These are phyloP conservation scores for Noturus placidus DNA, from an alignment of 2,113 vertebrate species.

Conservation along the genomic window DNA sequence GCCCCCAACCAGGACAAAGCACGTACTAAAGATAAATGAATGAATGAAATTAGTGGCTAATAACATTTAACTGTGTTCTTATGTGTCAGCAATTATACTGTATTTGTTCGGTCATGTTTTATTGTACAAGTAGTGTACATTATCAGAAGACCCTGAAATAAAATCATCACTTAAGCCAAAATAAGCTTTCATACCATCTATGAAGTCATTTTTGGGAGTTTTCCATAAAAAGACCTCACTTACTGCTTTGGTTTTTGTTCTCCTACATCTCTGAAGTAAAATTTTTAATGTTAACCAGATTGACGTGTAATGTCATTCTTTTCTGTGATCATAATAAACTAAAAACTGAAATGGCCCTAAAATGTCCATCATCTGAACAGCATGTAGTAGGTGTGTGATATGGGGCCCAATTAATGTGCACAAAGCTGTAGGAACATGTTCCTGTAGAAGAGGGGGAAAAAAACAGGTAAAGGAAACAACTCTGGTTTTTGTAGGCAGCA, in stretches of 20 bases:
- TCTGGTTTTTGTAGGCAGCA: background rate
- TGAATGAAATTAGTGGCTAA: background rate
- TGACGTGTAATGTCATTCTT: background rate
- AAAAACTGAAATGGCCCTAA: background rate
- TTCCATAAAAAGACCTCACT: background rate
- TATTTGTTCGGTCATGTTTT: background rate
- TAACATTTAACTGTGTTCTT: background rate
- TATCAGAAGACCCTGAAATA: background rate
- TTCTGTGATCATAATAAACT: background rate
- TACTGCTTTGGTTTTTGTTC: background rate
- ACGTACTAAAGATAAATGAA: background rate
- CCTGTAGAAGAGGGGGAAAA: constrained; percentile 32
- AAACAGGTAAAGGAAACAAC: background rate
- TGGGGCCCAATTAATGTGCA: constrained; percentile 64
- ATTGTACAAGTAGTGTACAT: background rate
- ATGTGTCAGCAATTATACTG: background rate
- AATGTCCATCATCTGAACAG: background rate
- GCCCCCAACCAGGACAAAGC: background rate
- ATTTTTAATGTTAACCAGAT: background rate
- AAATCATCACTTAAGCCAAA: background rate
- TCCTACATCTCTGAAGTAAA: background rate
- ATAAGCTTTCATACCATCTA: background rate
- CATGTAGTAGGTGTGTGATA: background rate
- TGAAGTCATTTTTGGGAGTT: background rate
- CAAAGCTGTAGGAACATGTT: constrained; percentile 56